These are phyloP conservation scores for Dermolepida albohirtum DNA, from an alignment of 2,888 invertebrate species.

Conservation along the genomic window DNA sequence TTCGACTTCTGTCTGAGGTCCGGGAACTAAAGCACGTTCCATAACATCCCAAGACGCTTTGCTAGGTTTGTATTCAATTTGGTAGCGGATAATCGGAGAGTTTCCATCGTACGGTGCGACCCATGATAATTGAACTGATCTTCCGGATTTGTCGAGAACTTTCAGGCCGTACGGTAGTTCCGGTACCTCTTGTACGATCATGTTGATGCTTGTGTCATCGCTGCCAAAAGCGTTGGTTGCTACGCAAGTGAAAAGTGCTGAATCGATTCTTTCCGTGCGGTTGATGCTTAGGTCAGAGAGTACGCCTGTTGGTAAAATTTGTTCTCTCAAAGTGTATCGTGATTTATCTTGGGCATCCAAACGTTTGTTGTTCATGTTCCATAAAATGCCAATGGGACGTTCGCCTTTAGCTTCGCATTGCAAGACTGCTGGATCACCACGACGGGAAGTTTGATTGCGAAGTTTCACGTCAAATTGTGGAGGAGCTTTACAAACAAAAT, in stretches of 20 bases:
- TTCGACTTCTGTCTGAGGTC: conserved; percentile 88
- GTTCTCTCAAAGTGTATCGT: conserved; percentile 87
- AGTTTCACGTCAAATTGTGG: conserved; percentile 94
- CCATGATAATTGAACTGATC: conserved; percentile 92
- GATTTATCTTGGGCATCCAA: conserved; percentile 92
- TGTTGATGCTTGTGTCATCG: conserved; percentile 94
- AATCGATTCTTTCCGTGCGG: conserved; percentile 88
- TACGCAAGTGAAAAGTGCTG: conserved; percentile 90
- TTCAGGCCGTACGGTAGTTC: conserved; percentile 90
- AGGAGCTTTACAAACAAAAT: conserved; percentile 72
- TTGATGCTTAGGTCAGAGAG: conserved; percentile 90
- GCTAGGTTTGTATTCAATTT: conserved; percentile 91
- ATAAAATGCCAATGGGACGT: conserved; percentile 93
- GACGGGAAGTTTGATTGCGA: conserved; percentile 89
- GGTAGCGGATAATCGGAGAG: conserved; percentile 80
- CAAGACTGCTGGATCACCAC: conserved; percentile 90
- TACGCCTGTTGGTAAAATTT: conserved; percentile 88
- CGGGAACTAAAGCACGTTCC: conserved; percentile 89
- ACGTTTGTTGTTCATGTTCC: conserved; percentile 95
- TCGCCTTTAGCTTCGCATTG: conserved; percentile 95
- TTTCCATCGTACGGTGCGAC: conserved; percentile 93
- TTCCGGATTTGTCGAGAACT: conserved; percentile 90
- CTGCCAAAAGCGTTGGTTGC: conserved; percentile 95
- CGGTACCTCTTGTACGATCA: conserved; percentile 93
- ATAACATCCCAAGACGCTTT: conserved; percentile 87